phyloP scores from a whole-genome alignment of 2,797 vertebrate species.

The Discoglossus pictus region DNA sequence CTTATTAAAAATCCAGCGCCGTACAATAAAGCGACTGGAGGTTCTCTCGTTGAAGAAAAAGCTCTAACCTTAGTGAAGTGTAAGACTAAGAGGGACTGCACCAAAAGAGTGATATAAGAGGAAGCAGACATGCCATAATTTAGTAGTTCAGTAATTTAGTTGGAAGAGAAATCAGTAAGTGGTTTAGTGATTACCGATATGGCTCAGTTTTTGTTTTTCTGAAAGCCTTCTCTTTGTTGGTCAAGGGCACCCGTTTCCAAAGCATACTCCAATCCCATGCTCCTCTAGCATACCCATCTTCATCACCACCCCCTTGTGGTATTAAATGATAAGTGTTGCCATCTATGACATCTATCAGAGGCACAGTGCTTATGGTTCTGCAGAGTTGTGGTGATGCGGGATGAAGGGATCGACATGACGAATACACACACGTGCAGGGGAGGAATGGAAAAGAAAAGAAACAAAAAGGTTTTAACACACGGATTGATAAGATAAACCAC shows the following conservation, averaged over 20 bases:
- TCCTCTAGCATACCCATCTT: conserved; percentile 95
- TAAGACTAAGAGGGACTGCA: conserved; percentile 13
- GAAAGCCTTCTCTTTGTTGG: conserved; percentile 83
- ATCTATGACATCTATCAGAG: conserved; percentile 95
- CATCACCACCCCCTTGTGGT: conserved; percentile 93
- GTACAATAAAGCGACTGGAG: too few relatives aligned
- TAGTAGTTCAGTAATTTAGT: conserved; percentile 64
- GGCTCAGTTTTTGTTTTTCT: conserved; percentile 94
- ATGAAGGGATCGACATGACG: conserved; percentile 60
- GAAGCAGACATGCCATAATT: conserved; percentile 55
- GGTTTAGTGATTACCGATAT: conserved; percentile 94
- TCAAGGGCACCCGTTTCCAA: conserved; percentile 96
- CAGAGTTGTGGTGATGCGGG: conserved; percentile 62
- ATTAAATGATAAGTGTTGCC: conserved; percentile 86
- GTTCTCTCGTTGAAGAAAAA: too few relatives aligned
- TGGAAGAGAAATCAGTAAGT: conserved; percentile 63
- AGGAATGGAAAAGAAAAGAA: conserved; percentile 63
- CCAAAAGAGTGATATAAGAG: not conserved
- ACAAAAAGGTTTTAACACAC: conserved; percentile 68
- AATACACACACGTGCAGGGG: conserved; percentile 58
- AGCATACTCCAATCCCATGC: conserved; percentile 99
- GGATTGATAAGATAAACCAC: conserved; percentile 57
- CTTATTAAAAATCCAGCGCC: too few relatives aligned
- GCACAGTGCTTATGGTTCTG: conserved; percentile 97
- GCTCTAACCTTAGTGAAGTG: too few relatives aligned